These are phyloP conservation scores for Indri indri DNA, from an alignment of 2,113 vertebrate genomes.

Conservation along the genomic window DNA sequence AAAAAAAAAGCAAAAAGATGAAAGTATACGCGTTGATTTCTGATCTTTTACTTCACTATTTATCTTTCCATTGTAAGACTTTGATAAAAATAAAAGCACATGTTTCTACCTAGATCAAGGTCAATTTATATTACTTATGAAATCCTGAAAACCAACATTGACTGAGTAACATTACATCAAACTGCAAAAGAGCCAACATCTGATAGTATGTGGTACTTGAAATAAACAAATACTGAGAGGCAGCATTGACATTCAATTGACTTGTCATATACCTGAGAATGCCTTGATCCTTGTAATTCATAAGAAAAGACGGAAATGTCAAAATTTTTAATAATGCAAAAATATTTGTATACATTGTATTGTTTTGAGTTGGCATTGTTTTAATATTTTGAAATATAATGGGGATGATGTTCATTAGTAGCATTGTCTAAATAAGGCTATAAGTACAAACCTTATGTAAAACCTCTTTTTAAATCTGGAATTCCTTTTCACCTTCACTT, in stretches of 20 bases:
- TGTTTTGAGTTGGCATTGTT: not conserved
- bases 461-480: not conserved
- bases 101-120: not conserved
- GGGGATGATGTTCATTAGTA: not conserved
- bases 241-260: not conserved
- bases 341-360: not conserved
- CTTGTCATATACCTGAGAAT: not conserved
- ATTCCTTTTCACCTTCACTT: not conserved
- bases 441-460: not conserved
- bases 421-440: not conserved
- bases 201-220: not conserved
- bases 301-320: not conserved
- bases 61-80: constrained; percentile 20
- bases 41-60: constrained; percentile 9
- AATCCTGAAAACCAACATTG: not conserved
- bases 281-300: not conserved
- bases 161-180: not conserved
- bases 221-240: not conserved
- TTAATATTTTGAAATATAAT: not conserved
- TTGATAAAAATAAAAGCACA: constrained; percentile 5
- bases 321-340: not conserved
- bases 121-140: constrained; percentile 15
- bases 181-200: constrained; percentile 16
- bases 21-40: constrained; percentile 3
- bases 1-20: not conserved